These are phyloP conservation scores for Brachionus manjavacas DNA, from an alignment of 1,140 invertebrate species.

Conservation along the genomic window DNA sequence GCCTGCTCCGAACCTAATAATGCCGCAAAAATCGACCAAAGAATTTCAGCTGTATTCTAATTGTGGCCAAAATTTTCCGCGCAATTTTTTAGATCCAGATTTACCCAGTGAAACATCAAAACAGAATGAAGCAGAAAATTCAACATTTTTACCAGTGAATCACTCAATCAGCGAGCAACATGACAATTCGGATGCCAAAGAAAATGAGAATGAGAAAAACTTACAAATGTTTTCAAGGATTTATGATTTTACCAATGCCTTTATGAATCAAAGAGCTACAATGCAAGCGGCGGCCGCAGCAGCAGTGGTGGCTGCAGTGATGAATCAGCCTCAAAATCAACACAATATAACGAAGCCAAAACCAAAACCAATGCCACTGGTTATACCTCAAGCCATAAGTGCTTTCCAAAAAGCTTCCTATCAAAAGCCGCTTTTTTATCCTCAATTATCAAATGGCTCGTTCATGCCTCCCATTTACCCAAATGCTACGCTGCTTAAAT, in stretches of 20 bases:
- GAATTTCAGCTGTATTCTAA: neutral
- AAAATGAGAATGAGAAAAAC: constrained; percentile 40
- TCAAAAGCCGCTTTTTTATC: neutral
- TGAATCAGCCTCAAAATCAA: constrained; percentile 36
- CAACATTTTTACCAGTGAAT: neutral
- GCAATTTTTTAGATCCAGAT: neutral
- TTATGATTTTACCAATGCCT: constrained; percentile 43
- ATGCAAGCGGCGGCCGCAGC: constrained; percentile 52
- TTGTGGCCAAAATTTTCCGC: neutral
- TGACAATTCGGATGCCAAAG: constrained; percentile 31
- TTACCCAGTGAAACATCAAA: neutral
- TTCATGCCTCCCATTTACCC: constrained; percentile 43
- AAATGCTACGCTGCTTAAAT: constrained; percentile 48
- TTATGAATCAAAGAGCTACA: constrained; percentile 12
- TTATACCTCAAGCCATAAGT: constrained; percentile 61
- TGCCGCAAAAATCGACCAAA: neutral
- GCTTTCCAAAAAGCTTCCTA: constrained; percentile 48
- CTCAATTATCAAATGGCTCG: constrained; percentile 58
- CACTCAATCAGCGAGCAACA: constrained; percentile 36
- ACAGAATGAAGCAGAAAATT: neutral
- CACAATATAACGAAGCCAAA: constrained; percentile 32
- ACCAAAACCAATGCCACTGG: constrained; percentile 63
- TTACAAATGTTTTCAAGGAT: neutral
- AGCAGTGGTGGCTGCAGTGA: constrained; percentile 42
- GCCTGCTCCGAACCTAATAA: neutral